Evolutionary conservation across 2,113 vertebrate species (phyloP).

Genomic region (Poeciliopsis prolifica): DNA sequence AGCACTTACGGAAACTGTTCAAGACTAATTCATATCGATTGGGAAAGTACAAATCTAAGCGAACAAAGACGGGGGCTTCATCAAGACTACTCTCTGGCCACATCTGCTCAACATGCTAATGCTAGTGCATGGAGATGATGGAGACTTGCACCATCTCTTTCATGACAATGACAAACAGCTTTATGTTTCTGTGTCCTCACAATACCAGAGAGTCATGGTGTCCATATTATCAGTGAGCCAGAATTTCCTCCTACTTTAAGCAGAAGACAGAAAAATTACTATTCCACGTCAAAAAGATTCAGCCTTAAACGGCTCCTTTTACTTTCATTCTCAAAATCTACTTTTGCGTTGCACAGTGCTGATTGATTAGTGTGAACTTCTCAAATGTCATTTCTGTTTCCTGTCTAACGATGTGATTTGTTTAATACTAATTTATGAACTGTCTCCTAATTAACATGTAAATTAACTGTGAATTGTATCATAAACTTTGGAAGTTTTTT

Average conservation of each 20-base stretch:
- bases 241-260: not conserved
- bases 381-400: not conserved
- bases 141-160: not conserved
- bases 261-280: too few relatives aligned
- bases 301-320: not conserved
- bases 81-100: too few relatives aligned
- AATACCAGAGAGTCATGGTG: not conserved
- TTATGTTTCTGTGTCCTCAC: not conserved
- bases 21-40: not conserved
- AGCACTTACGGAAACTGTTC: too few relatives aligned
- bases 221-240: not conserved
- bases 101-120: too few relatives aligned
- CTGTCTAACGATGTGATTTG: not conserved
- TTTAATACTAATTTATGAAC: not conserved
- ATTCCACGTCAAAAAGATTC: not conserved
- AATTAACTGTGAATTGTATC: too few relatives aligned
- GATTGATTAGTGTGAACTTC: not conserved
- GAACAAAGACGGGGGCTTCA: too few relatives aligned
- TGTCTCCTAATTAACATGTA: not conserved
- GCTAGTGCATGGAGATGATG: not conserved
- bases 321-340: not conserved
- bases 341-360: not conserved
- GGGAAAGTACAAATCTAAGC: not conserved
- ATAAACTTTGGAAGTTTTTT: slow-evolving; percentile 4
- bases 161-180: not conserved